phyloP scores from a whole-genome alignment of 2,797 vertebrate species.

The Petrocephalus schoutedeni region DNA sequence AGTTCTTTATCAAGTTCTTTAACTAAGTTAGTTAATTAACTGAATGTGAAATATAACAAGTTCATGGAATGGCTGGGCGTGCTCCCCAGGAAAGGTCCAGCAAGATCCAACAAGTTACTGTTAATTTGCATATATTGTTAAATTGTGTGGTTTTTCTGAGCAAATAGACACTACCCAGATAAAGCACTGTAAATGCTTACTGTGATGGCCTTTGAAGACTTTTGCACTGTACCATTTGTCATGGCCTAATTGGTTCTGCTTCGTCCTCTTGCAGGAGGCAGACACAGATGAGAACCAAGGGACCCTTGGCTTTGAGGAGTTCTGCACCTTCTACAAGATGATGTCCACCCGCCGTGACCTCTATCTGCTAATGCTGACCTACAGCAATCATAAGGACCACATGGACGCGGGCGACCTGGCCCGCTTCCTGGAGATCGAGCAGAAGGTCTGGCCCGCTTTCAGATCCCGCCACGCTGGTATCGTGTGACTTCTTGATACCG shows the following conservation, averaged over 20 bases:
- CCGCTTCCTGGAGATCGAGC: conserved; percentile 83
- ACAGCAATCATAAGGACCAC: conserved; percentile 94
- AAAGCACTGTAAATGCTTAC: neutral
- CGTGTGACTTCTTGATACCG: neutral
- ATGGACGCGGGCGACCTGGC: conserved; percentile 72
- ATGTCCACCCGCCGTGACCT: conserved; percentile 94
- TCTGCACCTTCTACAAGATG: conserved; percentile 97
- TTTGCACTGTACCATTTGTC: neutral
- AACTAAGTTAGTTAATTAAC: neutral
- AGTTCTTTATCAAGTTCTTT: neutral
- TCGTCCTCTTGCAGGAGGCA: conserved; percentile 69
- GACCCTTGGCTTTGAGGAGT: conserved; percentile 87
- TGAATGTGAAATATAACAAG: neutral
- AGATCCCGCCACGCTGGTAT: neutral
- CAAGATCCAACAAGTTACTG: neutral
- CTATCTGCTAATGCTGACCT: conserved; percentile 92
- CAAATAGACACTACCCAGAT: neutral
- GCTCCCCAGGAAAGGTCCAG: neutral
- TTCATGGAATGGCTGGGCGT: neutral
- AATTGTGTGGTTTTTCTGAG: neutral
- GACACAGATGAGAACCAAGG: conserved; percentile 93
- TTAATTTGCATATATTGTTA: neutral
- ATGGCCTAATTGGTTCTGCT: neutral
- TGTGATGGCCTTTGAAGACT: neutral
- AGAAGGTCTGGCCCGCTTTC: conserved; percentile 71